These are phyloP conservation scores for Odontophorus gujanensis DNA, from an alignment of 2,113 vertebrate species.

Conservation along the genomic window DNA sequence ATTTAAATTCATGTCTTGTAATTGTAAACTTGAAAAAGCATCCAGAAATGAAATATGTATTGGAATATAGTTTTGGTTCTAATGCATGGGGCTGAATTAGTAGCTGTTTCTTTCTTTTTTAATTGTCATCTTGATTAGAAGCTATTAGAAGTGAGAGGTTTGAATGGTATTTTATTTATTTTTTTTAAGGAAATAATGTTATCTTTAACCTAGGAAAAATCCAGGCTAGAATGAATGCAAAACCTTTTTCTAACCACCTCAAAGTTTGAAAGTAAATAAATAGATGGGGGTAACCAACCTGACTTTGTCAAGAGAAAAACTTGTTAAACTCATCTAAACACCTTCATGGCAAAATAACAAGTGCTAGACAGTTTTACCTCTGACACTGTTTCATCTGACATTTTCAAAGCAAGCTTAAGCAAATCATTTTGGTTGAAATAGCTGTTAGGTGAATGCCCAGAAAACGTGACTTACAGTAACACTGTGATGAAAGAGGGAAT, in stretches of 20 bases:
- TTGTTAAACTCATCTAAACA: background rate
- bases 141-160: fast-evolving
- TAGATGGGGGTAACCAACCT: background rate
- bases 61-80: background rate
- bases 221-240: background rate
- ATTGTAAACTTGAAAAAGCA: background rate
- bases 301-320: background rate
- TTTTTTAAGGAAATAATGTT: background rate
- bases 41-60: background rate
- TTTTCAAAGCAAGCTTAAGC: background rate
- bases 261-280: background rate
- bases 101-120: background rate
- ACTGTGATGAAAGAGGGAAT: background rate
- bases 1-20: background rate
- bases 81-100: background rate
- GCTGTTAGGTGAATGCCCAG: background rate
- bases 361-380: background rate
- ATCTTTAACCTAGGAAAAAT: background rate
- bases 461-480: background rate
- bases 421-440: background rate
- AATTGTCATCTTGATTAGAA: background rate
- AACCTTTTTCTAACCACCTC: background rate
- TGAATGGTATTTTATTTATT: background rate
- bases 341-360: background rate
- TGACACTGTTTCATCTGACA: background rate